These are phyloP conservation scores for Chromobotia macracanthus DNA, from an alignment of 2,797 vertebrate species.

Conservation along the genomic window DNA sequence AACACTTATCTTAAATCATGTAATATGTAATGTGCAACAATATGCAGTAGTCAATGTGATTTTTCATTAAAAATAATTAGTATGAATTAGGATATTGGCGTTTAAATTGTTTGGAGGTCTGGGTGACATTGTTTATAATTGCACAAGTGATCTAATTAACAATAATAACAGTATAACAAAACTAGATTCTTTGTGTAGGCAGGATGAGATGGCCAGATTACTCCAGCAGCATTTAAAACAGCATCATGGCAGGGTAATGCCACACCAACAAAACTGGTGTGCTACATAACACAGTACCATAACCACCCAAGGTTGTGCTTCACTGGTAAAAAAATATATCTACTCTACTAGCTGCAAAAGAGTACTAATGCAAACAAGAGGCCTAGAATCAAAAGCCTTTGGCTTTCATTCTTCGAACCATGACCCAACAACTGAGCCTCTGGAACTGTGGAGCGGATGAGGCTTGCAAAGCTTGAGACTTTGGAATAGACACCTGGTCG, in stretches of 20 bases:
- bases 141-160: not conserved
- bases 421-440: slow-evolving; percentile 67
- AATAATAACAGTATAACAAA: not conserved
- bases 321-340: not conserved
- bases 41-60: not conserved
- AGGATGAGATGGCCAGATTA: slow-evolving; percentile 1
- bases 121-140: not conserved
- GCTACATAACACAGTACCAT: not conserved
- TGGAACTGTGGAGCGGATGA: slow-evolving; percentile 69
- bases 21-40: slow-evolving; percentile 5
- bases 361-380: slow-evolving; percentile 35
- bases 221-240: not conserved
- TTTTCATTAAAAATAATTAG: not conserved
- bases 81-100: slow-evolving; percentile 9
- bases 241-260: slow-evolving; percentile 9
- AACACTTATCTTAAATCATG: slow-evolving; percentile 3
- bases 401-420: slow-evolving; percentile 47
- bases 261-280: not conserved
- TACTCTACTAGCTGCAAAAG: slow-evolving; percentile 16
- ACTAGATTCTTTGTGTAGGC: not conserved
- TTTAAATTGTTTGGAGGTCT: slow-evolving; percentile 1
- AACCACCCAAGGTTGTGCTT: not conserved
- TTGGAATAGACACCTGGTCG: slow-evolving; percentile 78
- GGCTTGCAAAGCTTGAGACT: slow-evolving; percentile 70
- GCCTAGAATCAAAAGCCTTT: slow-evolving; percentile 43